Evolutionary conservation across 2,888 invertebrate genomes (phyloP).

Genomic region (Pseudococcus viburni): DNA sequence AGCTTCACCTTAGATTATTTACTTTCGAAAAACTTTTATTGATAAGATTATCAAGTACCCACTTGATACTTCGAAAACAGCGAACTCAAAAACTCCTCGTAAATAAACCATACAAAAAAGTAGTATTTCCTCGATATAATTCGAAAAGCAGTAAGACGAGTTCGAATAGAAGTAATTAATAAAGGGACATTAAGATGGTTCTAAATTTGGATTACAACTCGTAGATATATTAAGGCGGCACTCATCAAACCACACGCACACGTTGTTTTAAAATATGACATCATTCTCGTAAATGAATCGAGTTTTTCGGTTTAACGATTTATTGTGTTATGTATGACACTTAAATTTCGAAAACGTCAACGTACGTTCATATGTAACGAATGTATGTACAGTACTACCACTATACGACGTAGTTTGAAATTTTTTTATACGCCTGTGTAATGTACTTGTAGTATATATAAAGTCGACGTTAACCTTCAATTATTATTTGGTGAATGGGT

Average conservation of each 20-base stretch:
- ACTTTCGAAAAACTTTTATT: no score
- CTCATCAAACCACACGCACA: neutral
- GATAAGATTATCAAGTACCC: no score
- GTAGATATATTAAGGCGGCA: neutral
- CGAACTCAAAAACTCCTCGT: no score
- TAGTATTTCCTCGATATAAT: neutral
- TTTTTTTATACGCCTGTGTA: neutral
- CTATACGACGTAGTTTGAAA: conserved; percentile 1
- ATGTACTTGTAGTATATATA: neutral
- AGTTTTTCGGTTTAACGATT: conserved; percentile 24
- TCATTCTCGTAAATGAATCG: conserved; percentile 36
- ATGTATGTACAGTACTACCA: neutral
- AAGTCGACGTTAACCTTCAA: neutral
- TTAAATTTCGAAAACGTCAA: conserved; percentile 24
- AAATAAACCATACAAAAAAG: neutral
- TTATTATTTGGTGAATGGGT: conserved; percentile 20
- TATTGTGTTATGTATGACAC: neutral
- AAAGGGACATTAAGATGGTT: conserved; percentile 27
- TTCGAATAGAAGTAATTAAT: neutral
- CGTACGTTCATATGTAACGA: neutral
- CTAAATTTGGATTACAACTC: conserved; percentile 56
- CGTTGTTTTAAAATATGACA: conserved; percentile 38
- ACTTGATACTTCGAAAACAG: no score
- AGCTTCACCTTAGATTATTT: no score
- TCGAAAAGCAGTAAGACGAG: neutral